Evolutionary conservation across 2,888 invertebrate species (phyloP).

Genomic region (Punctoribates punctum): DNA sequence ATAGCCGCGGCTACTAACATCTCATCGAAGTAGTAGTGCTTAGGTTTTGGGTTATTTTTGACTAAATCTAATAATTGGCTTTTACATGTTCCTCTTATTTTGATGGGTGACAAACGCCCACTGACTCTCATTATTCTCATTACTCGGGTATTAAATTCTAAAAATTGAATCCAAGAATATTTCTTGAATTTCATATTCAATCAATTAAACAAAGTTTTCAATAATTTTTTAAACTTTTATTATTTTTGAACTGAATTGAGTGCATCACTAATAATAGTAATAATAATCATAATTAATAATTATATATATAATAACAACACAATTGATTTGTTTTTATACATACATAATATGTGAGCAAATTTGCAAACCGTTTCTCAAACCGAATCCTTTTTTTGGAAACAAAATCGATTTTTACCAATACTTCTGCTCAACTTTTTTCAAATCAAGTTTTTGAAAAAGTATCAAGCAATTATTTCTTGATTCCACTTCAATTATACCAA

Average conservation of each 20-base stretch:
- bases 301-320: constrained; percentile 30
- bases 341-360: constrained; percentile 35
- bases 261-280: constrained; percentile 25
- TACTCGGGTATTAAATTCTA: too few relatives aligned
- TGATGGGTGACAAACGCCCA: too few relatives aligned
- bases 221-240: constrained; percentile 15
- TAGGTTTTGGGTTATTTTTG: too few relatives aligned
- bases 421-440: neutral
- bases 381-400: constrained; percentile 1
- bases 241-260: constrained; percentile 36
- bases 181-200: too few relatives aligned
- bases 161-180: too few relatives aligned
- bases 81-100: too few relatives aligned
- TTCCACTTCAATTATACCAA: neutral
- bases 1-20: too few relatives aligned
- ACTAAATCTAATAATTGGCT: too few relatives aligned
- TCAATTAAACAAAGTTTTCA: neutral
- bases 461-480: neutral
- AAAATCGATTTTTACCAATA: neutral
- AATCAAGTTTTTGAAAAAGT: neutral
- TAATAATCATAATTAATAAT: constrained; percentile 1
- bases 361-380: constrained; percentile 25
- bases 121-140: too few relatives aligned
- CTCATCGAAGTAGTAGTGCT: too few relatives aligned
- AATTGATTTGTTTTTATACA: constrained; percentile 17